phyloP scores from a whole-genome alignment of 2,888 invertebrate species.

The Anticlea derivata region DNA sequence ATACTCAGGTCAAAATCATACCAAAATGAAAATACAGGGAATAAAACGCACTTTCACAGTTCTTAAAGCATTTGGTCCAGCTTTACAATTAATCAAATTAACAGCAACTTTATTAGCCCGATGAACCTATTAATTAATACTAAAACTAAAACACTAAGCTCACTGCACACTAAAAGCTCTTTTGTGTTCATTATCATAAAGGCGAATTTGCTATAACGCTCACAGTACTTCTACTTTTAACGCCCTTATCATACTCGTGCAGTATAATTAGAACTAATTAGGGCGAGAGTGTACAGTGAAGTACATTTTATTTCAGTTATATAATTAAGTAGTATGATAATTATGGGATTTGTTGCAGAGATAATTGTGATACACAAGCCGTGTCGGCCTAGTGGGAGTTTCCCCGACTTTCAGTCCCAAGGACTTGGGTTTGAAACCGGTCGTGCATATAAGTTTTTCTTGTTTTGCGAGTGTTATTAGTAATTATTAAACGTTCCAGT shows the following conservation, averaged over 20 bases:
- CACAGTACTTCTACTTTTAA: slow-evolving; percentile 29
- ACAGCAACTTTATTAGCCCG: slow-evolving; percentile 24
- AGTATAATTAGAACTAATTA: slow-evolving; percentile 39
- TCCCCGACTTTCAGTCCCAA: too few relatives aligned
- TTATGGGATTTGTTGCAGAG: too few relatives aligned
- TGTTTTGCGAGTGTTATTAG: too few relatives aligned
- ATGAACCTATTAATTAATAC: slow-evolving; percentile 27
- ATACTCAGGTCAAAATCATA: too few relatives aligned
- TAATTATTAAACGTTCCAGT: too few relatives aligned
- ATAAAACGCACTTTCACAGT: neutral
- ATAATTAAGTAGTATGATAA: too few relatives aligned
- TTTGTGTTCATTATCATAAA: slow-evolving; percentile 34
- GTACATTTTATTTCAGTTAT: slow-evolving; percentile 17
- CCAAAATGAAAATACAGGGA: neutral
- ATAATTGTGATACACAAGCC: too few relatives aligned
- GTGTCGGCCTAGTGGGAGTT: too few relatives aligned
- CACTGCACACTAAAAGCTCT: slow-evolving; percentile 29
- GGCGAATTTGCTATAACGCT: slow-evolving; percentile 35
- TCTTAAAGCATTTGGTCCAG: slow-evolving; percentile 10
- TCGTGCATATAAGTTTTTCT: too few relatives aligned
- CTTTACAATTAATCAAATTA: slow-evolving; percentile 28
- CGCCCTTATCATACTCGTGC: slow-evolving; percentile 37
- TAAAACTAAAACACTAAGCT: slow-evolving; percentile 31
- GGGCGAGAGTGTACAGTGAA: slow-evolving; percentile 18
- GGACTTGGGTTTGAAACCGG: too few relatives aligned